Conservation (phyloP, 2,113 vertebrate species). For the Vicugna pacos region DNA sequence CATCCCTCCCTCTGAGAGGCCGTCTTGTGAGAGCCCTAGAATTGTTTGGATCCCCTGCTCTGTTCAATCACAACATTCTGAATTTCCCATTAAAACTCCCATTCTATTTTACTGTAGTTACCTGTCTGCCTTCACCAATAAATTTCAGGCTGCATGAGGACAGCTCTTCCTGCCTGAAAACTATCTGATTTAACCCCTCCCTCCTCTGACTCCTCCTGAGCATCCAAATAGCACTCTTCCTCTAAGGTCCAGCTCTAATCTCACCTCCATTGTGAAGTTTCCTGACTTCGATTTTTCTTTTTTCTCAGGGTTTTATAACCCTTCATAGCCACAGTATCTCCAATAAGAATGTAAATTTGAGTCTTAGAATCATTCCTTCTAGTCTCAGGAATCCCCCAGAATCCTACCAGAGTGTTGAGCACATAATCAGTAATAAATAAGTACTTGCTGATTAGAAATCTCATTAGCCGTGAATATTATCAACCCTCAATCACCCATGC, state of each 20-base stretch:
- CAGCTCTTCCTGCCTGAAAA: background rate
- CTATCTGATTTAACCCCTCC: background rate
- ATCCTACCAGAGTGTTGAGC: background rate
- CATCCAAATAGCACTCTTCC: background rate
- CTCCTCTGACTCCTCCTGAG: background rate
- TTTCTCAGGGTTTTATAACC: background rate
- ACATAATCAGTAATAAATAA: conserved; percentile 46
- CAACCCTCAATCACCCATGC: background rate
- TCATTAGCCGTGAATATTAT: background rate
- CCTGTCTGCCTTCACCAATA: background rate
- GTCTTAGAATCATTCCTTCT: conserved; percentile 34
- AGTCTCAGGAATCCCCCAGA: background rate
- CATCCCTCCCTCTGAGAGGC: background rate
- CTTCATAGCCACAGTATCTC: background rate
- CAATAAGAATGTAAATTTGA: conserved; percentile 24
- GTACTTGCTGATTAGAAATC: background rate
- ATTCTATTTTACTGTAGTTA: background rate
- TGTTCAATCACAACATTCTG: background rate
- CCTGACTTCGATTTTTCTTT: background rate
- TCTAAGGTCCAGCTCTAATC: background rate
- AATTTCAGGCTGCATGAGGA: background rate
- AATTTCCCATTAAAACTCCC: background rate
- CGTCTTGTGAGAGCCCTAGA: background rate
- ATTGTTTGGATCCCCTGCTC: background rate
- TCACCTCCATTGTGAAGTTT: background rate